These are phyloP conservation scores for Discoglossus pictus DNA, from an alignment of 2,797 vertebrate genomes.

Conservation along the genomic window DNA sequence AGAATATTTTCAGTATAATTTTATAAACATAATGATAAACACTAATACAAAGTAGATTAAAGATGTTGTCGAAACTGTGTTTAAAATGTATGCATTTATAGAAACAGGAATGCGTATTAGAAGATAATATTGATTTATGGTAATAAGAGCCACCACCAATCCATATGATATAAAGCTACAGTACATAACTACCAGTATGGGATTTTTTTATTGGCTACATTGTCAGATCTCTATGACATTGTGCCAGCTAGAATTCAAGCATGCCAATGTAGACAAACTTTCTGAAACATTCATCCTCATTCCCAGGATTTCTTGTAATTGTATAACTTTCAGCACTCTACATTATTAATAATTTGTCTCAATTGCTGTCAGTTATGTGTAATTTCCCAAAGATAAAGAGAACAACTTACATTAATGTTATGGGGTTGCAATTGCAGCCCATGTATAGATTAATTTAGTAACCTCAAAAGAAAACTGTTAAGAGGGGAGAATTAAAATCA, in stretches of 20 bases:
- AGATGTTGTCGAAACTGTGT: too few relatives aligned
- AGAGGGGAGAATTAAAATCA: slow-evolving; percentile 26
- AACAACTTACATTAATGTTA: slow-evolving; percentile 13
- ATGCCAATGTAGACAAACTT: not conserved
- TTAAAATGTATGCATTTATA: too few relatives aligned
- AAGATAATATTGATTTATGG: slow-evolving; percentile 9
- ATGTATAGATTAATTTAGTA: slow-evolving; percentile 19
- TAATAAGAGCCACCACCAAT: slow-evolving; percentile 24
- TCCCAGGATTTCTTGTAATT: slow-evolving; percentile 9
- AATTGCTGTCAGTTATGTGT: slow-evolving; percentile 6
- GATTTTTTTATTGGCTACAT: not conserved
- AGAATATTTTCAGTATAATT: too few relatives aligned
- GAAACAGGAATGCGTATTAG: too few relatives aligned
- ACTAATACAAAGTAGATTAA: too few relatives aligned
- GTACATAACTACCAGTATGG: slow-evolving; percentile 32
- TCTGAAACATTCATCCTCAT: not conserved
- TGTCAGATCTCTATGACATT: not conserved
- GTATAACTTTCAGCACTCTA: slow-evolving; percentile 27
- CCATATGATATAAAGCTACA: slow-evolving; percentile 27
- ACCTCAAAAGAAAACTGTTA: slow-evolving; percentile 16
- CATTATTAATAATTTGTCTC: not conserved
- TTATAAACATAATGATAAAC: too few relatives aligned
- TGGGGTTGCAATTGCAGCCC: slow-evolving; percentile 1
- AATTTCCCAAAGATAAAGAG: slow-evolving; percentile 22
- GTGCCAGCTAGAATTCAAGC: slow-evolving; percentile 1